Base-by-base conservation (phyloP, 2,888 invertebrate species). In the Clostera curtula region DNA sequence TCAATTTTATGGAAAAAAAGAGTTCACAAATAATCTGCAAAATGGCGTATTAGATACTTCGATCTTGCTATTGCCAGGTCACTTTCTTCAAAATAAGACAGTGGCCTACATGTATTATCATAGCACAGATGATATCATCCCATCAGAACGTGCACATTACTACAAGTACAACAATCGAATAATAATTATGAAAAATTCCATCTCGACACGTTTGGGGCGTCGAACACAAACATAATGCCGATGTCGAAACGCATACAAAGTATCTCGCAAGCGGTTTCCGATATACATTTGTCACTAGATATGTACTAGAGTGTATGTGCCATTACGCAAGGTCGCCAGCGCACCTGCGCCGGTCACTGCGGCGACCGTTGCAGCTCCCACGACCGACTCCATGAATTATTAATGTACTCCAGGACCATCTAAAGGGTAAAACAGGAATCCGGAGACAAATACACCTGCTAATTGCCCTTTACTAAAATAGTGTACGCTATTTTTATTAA, bases 291-390 rank as follows among this genome's bases (percentile, higher is more conserved):
- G 70, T 69, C 61, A 53, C 62, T 60, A 66, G 67, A 70, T 64
- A 64, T 57, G 58, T 64, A 52, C 43, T 48, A 44, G 47, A 40
- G 53, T 53, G 49, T 54, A 64, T 65, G 63, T 73, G 73, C 59
- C 73, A 75, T 76, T 76, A 68, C 74, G 73, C 77, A 80, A 80
- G 77, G 79, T 77, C 71, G 70, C 53, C 56, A 49, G 56, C 64
- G 62, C 75, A 74, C 71, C 71, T 73, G 76, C 69, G 39, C 54
- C 61, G 58, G 63, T 41, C 59, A 51, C 61, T 66, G 70, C 66
- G 67, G 49, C 57, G 63, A 59, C 66, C 63, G 73, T 72, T 74
- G 71, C 64, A 67, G 69, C 71, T 69, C 69, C 67, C 66, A 70
- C 70, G 64, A 65, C 56, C 41, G 34, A 43, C 42, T 48, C 51